Percentiles rank a stretch among this genome's conserved stretches.
These are phyloP conservation scores for Coptodon rendalli DNA, from an alignment of 2,113 vertebrate genomes.

Conservation along the genomic window DNA sequence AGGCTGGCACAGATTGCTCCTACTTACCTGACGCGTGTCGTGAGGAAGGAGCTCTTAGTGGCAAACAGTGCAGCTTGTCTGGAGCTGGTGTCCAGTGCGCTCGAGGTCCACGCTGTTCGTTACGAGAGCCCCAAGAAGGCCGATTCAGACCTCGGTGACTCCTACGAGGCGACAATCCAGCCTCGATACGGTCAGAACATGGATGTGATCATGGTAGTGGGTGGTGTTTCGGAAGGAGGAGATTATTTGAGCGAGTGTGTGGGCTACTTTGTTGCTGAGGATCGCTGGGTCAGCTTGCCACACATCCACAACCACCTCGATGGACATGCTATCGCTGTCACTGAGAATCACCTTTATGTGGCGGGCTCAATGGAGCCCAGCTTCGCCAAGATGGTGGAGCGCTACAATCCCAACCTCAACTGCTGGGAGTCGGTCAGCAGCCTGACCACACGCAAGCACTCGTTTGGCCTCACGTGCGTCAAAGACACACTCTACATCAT, in stretches of 20 bases:
- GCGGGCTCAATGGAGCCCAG: constrained; percentile 96
- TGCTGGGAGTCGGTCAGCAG: constrained; percentile 89
- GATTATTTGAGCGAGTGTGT: constrained; percentile 95
- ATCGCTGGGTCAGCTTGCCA: constrained; percentile 92
- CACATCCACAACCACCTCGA: constrained; percentile 95
- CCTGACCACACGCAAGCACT: constrained; percentile 88
- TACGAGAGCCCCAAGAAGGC: constrained; percentile 80
- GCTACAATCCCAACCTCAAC: constrained; percentile 87
- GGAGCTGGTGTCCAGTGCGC: constrained; percentile 80
- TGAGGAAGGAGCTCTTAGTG: constrained; percentile 85
- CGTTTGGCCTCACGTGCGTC: constrained; percentile 86
- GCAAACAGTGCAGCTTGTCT: constrained; percentile 74
- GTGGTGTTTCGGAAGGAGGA: constrained; percentile 90
- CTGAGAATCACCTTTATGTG: constrained; percentile 85
- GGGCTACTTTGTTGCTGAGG: constrained; percentile 92
- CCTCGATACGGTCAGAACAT: constrained; percentile 94
- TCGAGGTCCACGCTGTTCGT: constrained; percentile 86
- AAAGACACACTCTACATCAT: constrained; percentile 88
- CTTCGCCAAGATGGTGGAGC: constrained; percentile 90
- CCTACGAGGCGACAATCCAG: constrained; percentile 61
- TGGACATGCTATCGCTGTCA: constrained; percentile 85
- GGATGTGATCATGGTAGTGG: constrained; percentile 97
- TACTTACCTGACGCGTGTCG: constrained; percentile 82
- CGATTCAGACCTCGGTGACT: constrained; percentile 70
- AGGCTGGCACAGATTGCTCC: constrained; percentile 88